Conservation (phyloP, 2,113 vertebrate genomes). For the Hydrochoerus hydrochaeris region DNA sequence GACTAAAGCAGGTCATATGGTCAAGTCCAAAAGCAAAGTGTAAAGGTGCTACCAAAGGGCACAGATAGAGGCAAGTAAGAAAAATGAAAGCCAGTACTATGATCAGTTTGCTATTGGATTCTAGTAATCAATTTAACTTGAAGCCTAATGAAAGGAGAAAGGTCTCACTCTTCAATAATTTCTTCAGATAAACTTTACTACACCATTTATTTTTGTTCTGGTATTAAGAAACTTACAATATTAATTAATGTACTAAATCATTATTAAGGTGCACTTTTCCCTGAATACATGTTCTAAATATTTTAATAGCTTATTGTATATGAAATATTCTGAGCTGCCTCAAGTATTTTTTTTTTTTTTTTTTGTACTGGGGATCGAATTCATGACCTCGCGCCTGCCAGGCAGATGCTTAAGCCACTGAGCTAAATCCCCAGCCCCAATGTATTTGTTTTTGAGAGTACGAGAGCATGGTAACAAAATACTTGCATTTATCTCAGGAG, state of each 20-base stretch:
- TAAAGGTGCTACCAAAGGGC: neutral
- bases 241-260: neutral
- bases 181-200: neutral
- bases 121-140: neutral
- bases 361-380: too few species aligned
- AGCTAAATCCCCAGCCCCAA: too few species aligned
- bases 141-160: neutral
- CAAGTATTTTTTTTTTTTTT: neutral
- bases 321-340: neutral
- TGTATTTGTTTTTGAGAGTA: neutral
- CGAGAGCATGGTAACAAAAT: neutral
- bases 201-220: neutral
- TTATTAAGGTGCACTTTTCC: neutral
- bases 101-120: neutral
- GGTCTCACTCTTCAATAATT: neutral
- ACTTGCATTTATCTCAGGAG: neutral
- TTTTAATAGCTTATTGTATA: neutral
- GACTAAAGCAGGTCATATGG: neutral
- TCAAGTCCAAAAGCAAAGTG: neutral
- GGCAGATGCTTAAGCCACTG: too few species aligned
- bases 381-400: too few species aligned
- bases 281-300: neutral
- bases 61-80: neutral
- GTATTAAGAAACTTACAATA: conserved; percentile 28
- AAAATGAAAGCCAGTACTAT: neutral